Evolutionary conservation across 2,797 vertebrate genomes (phyloP).

Genomic region (Erithacus rubecula): DNA sequence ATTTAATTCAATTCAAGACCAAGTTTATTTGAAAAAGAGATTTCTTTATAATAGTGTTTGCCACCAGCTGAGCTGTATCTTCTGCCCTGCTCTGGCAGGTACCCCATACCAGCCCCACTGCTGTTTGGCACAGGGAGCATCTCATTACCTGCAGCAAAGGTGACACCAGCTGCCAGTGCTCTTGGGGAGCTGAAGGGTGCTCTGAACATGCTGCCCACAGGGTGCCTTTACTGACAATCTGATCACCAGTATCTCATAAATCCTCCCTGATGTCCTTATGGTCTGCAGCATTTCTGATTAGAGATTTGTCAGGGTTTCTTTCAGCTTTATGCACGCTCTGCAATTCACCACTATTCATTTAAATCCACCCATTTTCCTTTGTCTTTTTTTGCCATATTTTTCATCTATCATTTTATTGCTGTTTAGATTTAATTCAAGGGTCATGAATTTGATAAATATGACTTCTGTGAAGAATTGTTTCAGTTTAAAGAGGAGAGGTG

Average conservation of each 20-base stretch:
- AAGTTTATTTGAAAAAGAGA: neutral
- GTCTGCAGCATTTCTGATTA: neutral
- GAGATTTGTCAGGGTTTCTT: neutral
- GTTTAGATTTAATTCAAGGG: neutral
- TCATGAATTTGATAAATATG: neutral
- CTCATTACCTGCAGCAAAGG: neutral
- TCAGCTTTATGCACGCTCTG: neutral
- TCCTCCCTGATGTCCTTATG: neutral
- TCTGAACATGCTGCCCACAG: accelerated
- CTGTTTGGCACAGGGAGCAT: neutral
- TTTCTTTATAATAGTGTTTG: neutral
- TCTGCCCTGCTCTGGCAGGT: neutral
- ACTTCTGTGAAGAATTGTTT: neutral
- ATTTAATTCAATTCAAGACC: neutral
- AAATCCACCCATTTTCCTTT: neutral
- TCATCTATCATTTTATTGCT: neutral
- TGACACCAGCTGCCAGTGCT: neutral
- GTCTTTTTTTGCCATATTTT: neutral
- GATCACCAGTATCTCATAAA: neutral
- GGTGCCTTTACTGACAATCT: neutral
- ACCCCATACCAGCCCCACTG: neutral
- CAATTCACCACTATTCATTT: neutral
- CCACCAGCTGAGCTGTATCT: neutral
- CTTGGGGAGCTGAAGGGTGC: neutral
- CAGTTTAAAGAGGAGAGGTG: neutral